These are phyloP conservation scores for Oscheius sp. DNA, from an alignment of 2,888 invertebrate genomes.

Conservation along the genomic window DNA sequence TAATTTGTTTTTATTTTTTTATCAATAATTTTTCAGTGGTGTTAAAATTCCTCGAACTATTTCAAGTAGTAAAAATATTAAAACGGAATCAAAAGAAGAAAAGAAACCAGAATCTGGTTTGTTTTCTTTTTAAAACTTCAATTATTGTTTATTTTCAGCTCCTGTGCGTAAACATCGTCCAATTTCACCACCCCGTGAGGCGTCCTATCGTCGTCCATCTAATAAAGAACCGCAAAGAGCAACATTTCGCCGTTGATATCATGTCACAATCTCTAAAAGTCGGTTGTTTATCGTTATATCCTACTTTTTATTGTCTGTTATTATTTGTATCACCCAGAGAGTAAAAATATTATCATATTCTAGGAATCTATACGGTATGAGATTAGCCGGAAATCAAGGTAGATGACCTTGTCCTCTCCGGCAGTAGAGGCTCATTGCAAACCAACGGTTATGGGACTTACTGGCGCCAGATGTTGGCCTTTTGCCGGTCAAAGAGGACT, in stretches of 20 bases:
- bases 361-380: too few species aligned
- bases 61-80: not conserved
- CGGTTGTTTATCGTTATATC: too few species aligned
- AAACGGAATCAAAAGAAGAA: slow-evolving; percentile 6
- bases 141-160: not conserved
- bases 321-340: not conserved
- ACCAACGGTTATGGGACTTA: slow-evolving; percentile 23
- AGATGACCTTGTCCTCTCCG: slow-evolving; percentile 12
- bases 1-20: not conserved
- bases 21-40: not conserved
- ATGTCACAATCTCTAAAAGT: not conserved
- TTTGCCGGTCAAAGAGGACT: not conserved
- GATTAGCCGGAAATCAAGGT: not conserved
- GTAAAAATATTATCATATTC: not conserved
- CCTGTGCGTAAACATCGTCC: slow-evolving; percentile 11
- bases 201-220: slow-evolving; percentile 9
- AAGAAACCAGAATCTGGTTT: not conserved
- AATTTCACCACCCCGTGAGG: slow-evolving; percentile 14
- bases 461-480: slow-evolving; percentile 28
- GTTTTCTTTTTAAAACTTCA: not conserved
- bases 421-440: too few species aligned
- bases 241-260: slow-evolving; percentile 3
- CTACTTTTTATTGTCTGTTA: not conserved
- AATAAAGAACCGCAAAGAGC: not conserved
- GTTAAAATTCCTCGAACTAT: slow-evolving; percentile 17